phyloP scores from a whole-genome alignment of 2,113 vertebrate genomes.

The Perca flavescens region DNA sequence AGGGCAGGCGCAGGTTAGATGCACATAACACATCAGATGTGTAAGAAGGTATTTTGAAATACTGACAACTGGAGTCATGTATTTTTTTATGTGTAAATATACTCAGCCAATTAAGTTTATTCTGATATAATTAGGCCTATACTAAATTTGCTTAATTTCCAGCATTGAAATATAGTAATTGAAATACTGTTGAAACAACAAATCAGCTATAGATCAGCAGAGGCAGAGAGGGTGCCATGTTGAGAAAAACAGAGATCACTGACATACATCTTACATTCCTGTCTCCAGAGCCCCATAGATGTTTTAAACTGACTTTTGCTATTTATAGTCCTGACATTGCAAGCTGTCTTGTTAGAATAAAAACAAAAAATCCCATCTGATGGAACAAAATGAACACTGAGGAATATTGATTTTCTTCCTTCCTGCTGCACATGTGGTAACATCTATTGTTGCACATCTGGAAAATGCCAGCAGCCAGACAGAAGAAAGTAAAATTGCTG shows the following conservation, averaged over 20 bases:
- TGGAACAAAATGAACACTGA: constrained; percentile 35
- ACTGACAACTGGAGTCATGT: background rate
- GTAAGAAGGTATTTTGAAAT: background rate
- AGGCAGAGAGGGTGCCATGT: background rate
- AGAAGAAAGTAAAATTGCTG: constrained; percentile 78
- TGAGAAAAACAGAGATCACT: background rate
- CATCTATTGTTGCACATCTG: constrained; percentile 84
- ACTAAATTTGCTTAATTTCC: background rate
- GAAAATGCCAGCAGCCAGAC: constrained; percentile 73
- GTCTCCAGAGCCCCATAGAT: background rate
- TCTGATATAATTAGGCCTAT: background rate
- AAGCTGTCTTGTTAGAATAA: constrained; percentile 14
- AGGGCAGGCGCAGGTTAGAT: background rate
- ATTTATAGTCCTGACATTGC: constrained; percentile 16
- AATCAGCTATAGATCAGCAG: background rate
- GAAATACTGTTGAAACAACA: background rate
- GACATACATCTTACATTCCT: background rate
- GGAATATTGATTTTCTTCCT: constrained; percentile 47
- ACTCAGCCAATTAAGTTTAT: background rate
- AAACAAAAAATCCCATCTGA: constrained; percentile 23
- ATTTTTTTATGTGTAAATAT: background rate
- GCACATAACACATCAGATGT: background rate
- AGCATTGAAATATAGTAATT: background rate
- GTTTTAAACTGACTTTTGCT: constrained; percentile 10
- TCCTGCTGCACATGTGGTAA: constrained; percentile 81